Base-by-base conservation (phyloP, 2,888 invertebrate genomes). In the Pecten maximus region DNA sequence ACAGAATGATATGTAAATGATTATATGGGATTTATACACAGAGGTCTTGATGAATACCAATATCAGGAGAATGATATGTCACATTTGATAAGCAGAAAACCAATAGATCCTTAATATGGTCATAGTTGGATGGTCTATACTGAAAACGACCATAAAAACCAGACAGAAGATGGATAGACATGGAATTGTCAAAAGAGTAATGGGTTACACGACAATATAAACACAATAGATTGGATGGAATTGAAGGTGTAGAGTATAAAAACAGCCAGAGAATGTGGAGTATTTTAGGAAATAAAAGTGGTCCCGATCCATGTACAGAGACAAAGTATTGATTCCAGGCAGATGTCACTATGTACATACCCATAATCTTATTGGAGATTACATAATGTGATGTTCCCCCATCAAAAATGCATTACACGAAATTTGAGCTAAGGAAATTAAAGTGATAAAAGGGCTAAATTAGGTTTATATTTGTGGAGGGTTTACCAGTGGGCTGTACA, bases 381-480 rank as follows among this genome's bases (percentile, higher is more conserved):
- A 74, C 74, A 35, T 28, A 74, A 74, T 74, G 74, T 3, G 74
- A 74, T 74, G 74, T 4, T 74, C 74, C 12, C 35, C 74, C 74
- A 74, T 74, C 74, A 74, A 74, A 74, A 74, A 74, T 74, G 74
- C 74, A 74, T 74, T 74, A 74, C 74, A 74, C 12, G 28, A 74
- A 74, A 74, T 74, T 74, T 74, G 74, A 74, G 74, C 74, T 35
- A 3, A 35, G 74, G 74, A 74, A 74, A 74, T 74, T 74, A 74
- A 74, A 74, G 74, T 74, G 74, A 74, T 74, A 74, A 74, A 74
- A 74, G 0, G 74, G 28, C 28, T 74, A 23, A 74, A 74, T 74
- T 74, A 74, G 74, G 74, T 74, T 23, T 74, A 35, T 74, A 74
- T 28, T 35, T 74, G 74, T 74, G 74, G 54, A 74, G 74, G 35